Percentiles rank a stretch among this genome's conserved stretches.
Evolutionary conservation across 2,797 vertebrate species (phyloP).

Genomic region (Syncerus caffer): DNA sequence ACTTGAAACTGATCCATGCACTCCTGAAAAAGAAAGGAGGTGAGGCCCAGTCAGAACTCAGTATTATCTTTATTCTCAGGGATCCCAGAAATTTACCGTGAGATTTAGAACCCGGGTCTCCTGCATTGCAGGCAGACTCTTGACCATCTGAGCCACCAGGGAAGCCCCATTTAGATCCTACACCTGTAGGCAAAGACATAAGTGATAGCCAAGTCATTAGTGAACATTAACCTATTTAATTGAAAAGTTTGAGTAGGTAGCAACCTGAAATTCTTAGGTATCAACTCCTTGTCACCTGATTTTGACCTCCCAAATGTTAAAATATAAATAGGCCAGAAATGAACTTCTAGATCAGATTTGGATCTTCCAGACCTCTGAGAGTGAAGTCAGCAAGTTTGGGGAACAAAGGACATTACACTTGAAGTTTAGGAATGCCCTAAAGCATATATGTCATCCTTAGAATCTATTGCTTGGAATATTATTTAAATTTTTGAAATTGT

Average conservation of each 20-base stretch:
- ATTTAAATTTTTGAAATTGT: not conserved
- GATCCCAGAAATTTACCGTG: not conserved
- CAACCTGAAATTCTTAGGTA: not conserved
- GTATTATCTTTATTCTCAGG: not conserved
- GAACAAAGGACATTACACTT: not conserved
- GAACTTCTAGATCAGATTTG: not conserved
- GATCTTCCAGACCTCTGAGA: not conserved
- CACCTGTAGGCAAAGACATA: not conserved
- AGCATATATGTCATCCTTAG: not conserved
- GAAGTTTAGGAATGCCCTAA: not conserved
- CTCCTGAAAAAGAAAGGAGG: not conserved
- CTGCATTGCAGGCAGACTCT: not conserved
- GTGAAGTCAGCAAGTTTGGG: not conserved
- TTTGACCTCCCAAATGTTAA: constrained; percentile 3
- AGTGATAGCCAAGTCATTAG: not conserved
- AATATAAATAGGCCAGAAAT: not conserved
- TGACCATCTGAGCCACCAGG: not conserved
- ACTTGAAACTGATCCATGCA: rapidly evolving
- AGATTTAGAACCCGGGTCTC: not conserved
- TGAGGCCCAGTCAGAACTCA: not conserved
- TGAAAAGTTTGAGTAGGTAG: not conserved
- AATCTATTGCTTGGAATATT: not conserved
- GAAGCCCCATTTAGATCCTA: not conserved
- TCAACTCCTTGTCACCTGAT: not conserved
- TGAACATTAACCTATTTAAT: not conserved